Evolutionary conservation across 2,797 vertebrate genomes (phyloP), one percentile per base, ranked within the genome.

Genomic region (Phoxinus dragarum): DNA sequence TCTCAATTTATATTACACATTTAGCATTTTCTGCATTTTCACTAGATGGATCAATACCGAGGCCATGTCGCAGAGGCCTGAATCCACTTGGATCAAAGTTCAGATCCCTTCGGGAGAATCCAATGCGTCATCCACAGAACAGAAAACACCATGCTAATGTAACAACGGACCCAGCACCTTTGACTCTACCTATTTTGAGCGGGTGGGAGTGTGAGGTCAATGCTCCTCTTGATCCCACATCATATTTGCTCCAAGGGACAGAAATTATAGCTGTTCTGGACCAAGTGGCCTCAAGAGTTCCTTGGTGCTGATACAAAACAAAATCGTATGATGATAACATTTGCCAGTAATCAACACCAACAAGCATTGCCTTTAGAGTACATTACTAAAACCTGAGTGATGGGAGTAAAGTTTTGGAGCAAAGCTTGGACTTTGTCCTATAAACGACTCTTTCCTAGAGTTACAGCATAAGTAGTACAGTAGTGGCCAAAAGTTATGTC

Each of bases 181-280:
- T 81, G 7, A 42, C 27, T 80, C 74, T 92, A 61, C 92, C 92
- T 5, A 88, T 89, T 49, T 67, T 93, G 78, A 93, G 86, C 47
- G 85, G 77, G 5, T 82, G 83, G 87, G 92, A 93, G 71, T 93
- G 92, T 81, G 92, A 93, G 76, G 84, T 91, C 23, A 93, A 92
- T 6, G 91, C 91, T 11, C 91, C 91, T 17, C 86, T 92, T 21
- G 88, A 84, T 19, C 87, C 88, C 21, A 82, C 88, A 27, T 89
- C 88, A 67, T 75, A 83, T 47, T 88, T 93, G n/a, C 92, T 93
- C 19, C 89, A 90, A 42, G 92, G 92, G 8, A 77, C 88, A 34
- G 92, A 93, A 79, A 89, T 93, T 49, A 89, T 83, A 12, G 75
- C 82, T 0, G 89, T 90, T 56, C 87, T 93, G 79, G 92, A 93